Percentiles rank a stretch among this genome's conserved stretches.
These are phyloP conservation scores for Oryzias sinensis DNA, from an alignment of 2,797 vertebrate genomes.

Conservation along the genomic window DNA sequence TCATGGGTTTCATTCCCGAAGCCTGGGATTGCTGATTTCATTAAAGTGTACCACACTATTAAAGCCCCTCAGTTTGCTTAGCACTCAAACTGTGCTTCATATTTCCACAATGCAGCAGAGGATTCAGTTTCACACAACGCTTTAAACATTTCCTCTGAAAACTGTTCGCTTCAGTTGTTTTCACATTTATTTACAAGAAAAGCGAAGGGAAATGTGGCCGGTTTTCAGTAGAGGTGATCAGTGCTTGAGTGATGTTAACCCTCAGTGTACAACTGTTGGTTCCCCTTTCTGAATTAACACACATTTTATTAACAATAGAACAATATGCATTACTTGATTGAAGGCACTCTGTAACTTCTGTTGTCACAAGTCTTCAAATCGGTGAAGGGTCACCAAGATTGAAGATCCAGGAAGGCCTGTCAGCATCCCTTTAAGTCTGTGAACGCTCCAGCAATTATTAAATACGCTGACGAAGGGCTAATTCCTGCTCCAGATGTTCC, in stretches of 20 bases:
- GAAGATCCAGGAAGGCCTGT: constrained; percentile 18
- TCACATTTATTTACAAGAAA: constrained; percentile 74
- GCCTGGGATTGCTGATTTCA: constrained; percentile 76
- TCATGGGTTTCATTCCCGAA: constrained; percentile 70
- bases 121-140: constrained; percentile 73
- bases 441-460: constrained; percentile 60
- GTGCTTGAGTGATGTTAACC: constrained; percentile 42
- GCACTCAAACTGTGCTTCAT: constrained; percentile 59
- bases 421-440: constrained; percentile 38
- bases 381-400: constrained; percentile 11
- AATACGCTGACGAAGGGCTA: constrained; percentile 52
- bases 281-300: constrained; percentile 3
- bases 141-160: constrained; percentile 74
- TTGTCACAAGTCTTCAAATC: constrained; percentile 15
- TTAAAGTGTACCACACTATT: constrained; percentile 74
- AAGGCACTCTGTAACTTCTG: constrained; percentile 8
- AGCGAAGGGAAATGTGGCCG: constrained; percentile 63
- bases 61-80: constrained; percentile 76
- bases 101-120: constrained; percentile 72
- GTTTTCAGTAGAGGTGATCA: constrained; percentile 53
- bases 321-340: constrained; percentile 30
- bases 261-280: constrained; percentile 22
- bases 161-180: constrained; percentile 73
- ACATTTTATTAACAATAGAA: neutral
- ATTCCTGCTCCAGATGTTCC: constrained; percentile 74